These are phyloP conservation scores for Sicus ferrugineus DNA, from an alignment of 2,888 invertebrate species.

Conservation along the genomic window DNA sequence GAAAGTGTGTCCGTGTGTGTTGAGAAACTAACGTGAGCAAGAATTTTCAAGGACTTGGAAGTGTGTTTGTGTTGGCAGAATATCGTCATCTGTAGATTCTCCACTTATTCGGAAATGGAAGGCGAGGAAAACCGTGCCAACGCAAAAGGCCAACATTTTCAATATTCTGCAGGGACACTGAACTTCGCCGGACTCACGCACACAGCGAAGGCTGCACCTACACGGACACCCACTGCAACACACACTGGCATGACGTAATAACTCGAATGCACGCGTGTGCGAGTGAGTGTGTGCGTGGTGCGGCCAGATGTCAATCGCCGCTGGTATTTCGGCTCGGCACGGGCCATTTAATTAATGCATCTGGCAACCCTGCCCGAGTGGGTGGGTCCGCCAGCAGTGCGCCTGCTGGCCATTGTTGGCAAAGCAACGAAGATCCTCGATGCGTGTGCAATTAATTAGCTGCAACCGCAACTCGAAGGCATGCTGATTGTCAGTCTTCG, in stretches of 20 bases:
- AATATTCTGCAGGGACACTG: neutral
- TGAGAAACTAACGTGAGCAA: too few relatives aligned
- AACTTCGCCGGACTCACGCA: neutral
- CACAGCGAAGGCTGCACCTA: neutral
- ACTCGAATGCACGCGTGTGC: neutral
- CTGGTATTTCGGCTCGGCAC: too few relatives aligned
- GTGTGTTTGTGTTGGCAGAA: too few relatives aligned
- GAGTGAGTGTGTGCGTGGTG: neutral
- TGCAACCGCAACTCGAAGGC: neutral
- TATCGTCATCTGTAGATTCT: constrained; percentile 7
- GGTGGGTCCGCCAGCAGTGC: neutral
- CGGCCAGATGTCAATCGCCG: too few relatives aligned
- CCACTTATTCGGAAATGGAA: constrained; percentile 3
- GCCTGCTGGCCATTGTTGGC: neutral
- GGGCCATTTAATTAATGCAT: neutral
- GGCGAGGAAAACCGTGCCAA: neutral
- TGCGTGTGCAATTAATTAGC: neutral
- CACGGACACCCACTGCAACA: neutral
- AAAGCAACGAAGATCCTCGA: neutral
- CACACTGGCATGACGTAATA: neutral
- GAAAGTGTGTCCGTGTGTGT: neutral
- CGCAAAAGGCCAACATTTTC: constrained; percentile 5
- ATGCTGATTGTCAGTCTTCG: too few relatives aligned
- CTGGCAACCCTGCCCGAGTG: neutral
- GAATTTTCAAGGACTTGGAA: too few relatives aligned